Percentiles rank a stretch among this genome's conserved stretches.
Evolutionary conservation across 2,888 invertebrate species (phyloP).

Genomic region (Trissolcus brochymenae): DNA sequence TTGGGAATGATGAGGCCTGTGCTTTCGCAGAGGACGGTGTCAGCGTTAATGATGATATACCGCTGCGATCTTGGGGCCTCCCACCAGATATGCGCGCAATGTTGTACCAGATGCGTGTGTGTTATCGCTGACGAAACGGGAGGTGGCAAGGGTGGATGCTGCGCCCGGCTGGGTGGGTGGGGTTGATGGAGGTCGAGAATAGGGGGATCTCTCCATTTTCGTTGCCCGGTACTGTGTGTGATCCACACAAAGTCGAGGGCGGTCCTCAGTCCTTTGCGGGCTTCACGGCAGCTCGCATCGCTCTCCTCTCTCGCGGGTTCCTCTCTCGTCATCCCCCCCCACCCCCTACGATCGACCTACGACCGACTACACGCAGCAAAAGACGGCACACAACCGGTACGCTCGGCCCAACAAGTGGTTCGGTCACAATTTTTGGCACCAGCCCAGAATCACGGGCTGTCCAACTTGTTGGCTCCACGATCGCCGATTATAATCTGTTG

Average conservation of each 20-base stretch:
- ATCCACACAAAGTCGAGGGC: slow-evolving; percentile 58
- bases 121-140: slow-evolving; percentile 50
- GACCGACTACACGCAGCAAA: not conserved
- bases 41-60: slow-evolving; percentile 75
- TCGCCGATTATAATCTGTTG: slow-evolving; percentile 9
- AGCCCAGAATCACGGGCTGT: not conserved
- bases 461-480: not conserved
- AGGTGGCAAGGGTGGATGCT: slow-evolving; percentile 59
- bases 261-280: slow-evolving; percentile 68
- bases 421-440: slow-evolving; percentile 6
- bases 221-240: slow-evolving; percentile 46
- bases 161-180: slow-evolving; percentile 45
- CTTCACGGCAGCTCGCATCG: slow-evolving; percentile 66
- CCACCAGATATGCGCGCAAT: slow-evolving; percentile 44
- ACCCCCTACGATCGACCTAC: slow-evolving; percentile 18
- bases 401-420: slow-evolving; percentile 13
- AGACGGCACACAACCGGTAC: slow-evolving; percentile 21
- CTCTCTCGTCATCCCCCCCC: slow-evolving; percentile 10
- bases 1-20: slow-evolving; percentile 57
- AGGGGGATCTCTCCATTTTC: slow-evolving; percentile 62
- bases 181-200: slow-evolving; percentile 51
- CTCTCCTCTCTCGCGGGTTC: slow-evolving; percentile 15
- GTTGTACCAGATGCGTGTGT: slow-evolving; percentile 49
- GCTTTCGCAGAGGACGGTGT: slow-evolving; percentile 66
- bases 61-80: slow-evolving; percentile 70